Evolutionary conservation across 2,113 vertebrate genomes (phyloP).

Genomic region (Cromileptes altivelis): DNA sequence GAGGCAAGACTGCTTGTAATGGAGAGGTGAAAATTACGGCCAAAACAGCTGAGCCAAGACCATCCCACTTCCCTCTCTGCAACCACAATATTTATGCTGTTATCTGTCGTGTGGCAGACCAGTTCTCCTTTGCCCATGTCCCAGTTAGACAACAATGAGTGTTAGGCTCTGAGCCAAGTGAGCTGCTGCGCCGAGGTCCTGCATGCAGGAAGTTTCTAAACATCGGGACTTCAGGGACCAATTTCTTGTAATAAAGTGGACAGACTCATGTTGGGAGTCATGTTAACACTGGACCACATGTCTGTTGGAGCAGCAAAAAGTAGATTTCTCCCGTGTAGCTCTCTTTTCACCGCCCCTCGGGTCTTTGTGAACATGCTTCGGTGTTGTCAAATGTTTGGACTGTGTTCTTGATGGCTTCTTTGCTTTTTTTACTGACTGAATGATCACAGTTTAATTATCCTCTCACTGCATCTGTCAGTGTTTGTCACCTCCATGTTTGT

Average conservation of each 20-base stretch:
- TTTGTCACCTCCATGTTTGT: constrained; percentile 33
- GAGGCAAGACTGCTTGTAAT: constrained; percentile 15
- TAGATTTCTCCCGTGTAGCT: neutral
- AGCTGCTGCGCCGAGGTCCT: constrained; percentile 22
- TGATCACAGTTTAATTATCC: constrained; percentile 18
- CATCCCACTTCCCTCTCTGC: constrained; percentile 24
- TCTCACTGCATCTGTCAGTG: constrained; percentile 22
- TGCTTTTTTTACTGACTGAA: neutral
- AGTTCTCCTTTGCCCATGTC: constrained; percentile 37
- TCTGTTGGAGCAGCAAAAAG: constrained; percentile 27
- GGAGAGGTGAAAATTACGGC: constrained; percentile 21
- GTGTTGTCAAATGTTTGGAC: constrained; percentile 3
- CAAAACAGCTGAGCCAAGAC: constrained; percentile 49
- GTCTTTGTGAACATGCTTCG: constrained; percentile 20
- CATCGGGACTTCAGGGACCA: constrained; percentile 46
- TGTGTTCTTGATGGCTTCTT: neutral
- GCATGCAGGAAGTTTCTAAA: constrained; percentile 56
- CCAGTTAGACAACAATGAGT: constrained; percentile 36
- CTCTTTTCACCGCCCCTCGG: constrained; percentile 6
- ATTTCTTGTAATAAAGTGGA: constrained; percentile 47
- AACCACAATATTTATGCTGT: constrained; percentile 18
- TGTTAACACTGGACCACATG: constrained; percentile 42
- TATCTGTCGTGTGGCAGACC: constrained; percentile 53
- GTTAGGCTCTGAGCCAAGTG: constrained; percentile 44
- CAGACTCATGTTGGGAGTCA: constrained; percentile 48